These are phyloP conservation scores for Magallana gigas DNA, from an alignment of 1,140 invertebrate genomes.

Conservation along the genomic window DNA sequence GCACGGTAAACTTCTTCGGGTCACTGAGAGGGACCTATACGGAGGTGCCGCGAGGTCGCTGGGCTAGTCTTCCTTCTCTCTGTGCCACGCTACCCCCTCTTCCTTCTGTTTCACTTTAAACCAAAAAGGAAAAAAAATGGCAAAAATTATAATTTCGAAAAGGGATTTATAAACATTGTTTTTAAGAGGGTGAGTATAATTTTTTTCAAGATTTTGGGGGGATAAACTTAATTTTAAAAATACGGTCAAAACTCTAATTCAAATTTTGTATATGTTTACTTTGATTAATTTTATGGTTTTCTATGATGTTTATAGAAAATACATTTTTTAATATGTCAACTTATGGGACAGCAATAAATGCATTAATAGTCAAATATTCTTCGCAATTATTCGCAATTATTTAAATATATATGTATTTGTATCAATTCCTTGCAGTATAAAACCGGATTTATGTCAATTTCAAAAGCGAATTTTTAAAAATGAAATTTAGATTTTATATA, in stretches of 20 bases:
- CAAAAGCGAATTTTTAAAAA: no score
- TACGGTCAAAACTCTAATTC: background rate
- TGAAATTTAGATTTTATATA: no score
- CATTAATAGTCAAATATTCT: no score
- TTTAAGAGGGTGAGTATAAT: slow-evolving; percentile 16
- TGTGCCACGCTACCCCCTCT: background rate
- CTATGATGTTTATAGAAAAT: no score
- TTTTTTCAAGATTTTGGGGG: background rate
- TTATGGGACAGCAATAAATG: no score
- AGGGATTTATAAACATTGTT: background rate
- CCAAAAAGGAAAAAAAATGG: background rate
- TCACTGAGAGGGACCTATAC: background rate
- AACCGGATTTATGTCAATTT: no score
- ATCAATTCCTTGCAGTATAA: no score
- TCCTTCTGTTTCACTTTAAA: background rate
- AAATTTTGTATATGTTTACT: no score
- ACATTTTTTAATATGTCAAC: no score
- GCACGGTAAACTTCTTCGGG: slow-evolving; percentile 5
- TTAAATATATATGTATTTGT: no score
- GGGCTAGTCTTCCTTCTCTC: background rate
- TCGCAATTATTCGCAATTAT: no score
- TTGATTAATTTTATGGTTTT: no score
- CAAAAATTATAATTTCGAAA: slow-evolving; percentile 1
- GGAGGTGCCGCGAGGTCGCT: background rate
- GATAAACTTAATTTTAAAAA: background rate